A percentile compares a stretch with the other conserved stretches of the same genome.
These are phyloP conservation scores for Sceloporus undulatus DNA, from an alignment of 2,113 vertebrate species.

Conservation along the genomic window DNA sequence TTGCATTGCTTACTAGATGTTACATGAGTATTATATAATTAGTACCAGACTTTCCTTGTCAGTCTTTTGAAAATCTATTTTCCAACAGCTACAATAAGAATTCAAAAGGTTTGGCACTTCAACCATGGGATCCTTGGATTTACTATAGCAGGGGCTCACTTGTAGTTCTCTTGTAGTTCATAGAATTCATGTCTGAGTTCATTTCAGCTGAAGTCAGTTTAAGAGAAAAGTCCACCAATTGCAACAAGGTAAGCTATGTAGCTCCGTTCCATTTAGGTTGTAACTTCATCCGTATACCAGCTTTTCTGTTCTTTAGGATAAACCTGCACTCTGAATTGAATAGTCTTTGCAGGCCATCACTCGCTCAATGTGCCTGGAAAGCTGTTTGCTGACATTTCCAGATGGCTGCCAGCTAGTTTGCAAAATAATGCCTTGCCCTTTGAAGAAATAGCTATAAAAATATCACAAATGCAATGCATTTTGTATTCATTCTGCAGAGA, in stretches of 20 bases:
- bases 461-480: slow-evolving; percentile 7
- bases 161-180: background rate
- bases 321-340: slow-evolving; percentile 1
- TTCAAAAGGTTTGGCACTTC: too few species aligned
- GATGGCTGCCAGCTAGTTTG: slow-evolving; percentile 17
- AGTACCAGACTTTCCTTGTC: too few species aligned
- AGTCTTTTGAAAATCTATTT: too few species aligned
- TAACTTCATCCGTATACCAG: background rate
- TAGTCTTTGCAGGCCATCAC: slow-evolving; percentile 7
- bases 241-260: background rate
- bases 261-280: background rate
- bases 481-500: slow-evolving; percentile 16
- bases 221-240: background rate
- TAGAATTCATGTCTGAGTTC: background rate
- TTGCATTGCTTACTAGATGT: too few species aligned
- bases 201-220: background rate
- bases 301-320: background rate
- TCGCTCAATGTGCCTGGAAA: background rate
- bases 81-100: too few species aligned
- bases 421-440: slow-evolving; percentile 6
- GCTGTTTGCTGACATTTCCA: slow-evolving; percentile 21
- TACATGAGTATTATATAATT: too few species aligned
- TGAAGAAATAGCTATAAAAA: background rate
- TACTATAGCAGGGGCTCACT: too few species aligned
- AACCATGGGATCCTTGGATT: too few species aligned